Percentiles rank a stretch among this genome's conserved stretches.
Conservation (phyloP, 1,140 invertebrate genomes). For the Marisa cornuarietis region DNA sequence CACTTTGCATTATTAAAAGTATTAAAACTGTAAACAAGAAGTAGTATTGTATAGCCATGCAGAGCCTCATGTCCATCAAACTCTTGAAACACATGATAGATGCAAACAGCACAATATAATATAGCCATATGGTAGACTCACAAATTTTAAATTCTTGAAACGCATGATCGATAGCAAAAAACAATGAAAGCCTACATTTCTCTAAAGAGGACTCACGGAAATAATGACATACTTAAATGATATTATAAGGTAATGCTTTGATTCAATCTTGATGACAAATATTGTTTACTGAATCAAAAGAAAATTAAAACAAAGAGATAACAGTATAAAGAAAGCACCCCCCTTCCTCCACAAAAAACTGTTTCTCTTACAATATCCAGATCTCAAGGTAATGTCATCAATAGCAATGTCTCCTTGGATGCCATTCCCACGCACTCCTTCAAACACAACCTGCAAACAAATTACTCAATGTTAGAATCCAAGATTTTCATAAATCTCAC, state of each 20-base stretch:
- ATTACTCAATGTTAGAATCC: neutral
- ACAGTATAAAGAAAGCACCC: neutral
- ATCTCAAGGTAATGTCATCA: constrained; percentile 39
- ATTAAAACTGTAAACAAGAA: no score
- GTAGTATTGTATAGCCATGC: no score
- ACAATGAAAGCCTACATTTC: no score
- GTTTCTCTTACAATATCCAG: constrained; percentile 20
- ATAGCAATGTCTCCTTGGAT: constrained; percentile 44
- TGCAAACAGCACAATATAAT: no score
- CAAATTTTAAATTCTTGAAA: no score
- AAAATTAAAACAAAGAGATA: neutral
- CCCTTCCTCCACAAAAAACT: neutral
- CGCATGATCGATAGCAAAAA: no score
- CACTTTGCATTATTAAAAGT: no score
- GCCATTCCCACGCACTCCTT: constrained; percentile 35
- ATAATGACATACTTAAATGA: neutral
- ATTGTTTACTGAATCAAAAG: neutral
- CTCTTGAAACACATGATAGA: no score
- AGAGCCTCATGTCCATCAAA: no score
- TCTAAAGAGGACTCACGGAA: no score
- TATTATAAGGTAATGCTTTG: neutral
- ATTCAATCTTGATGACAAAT: no score
- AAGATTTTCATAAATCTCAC: neutral
- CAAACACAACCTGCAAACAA: constrained; percentile 36
- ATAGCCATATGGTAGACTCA: no score